phyloP scores from a whole-genome alignment of 1,140 invertebrate genomes.

The Drosophila biarmipes region DNA sequence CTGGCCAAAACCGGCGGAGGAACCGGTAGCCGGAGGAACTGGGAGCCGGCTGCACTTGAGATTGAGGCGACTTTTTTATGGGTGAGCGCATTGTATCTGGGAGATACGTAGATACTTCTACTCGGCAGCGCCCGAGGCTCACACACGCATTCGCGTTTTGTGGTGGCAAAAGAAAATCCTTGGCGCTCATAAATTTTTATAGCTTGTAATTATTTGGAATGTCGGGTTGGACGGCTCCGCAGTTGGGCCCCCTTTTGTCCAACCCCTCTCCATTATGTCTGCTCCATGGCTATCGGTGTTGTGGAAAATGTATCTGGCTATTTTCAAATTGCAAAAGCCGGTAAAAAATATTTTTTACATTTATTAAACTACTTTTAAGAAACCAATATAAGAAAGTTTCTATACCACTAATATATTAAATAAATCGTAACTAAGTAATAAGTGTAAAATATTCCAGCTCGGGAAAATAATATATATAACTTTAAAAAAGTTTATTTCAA shows the following conservation, averaged over 20 bases:
- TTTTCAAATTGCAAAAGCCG: background rate
- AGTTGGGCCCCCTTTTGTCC: background rate
- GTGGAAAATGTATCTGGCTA: background rate
- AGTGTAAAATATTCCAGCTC: too few relatives aligned
- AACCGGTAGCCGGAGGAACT: slow-evolving; percentile 52
- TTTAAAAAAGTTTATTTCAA: background rate
- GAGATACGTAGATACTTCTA: slow-evolving; percentile 15
- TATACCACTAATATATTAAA: too few relatives aligned
- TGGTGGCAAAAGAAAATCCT: slow-evolving; percentile 46
- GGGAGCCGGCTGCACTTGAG: slow-evolving; percentile 15
- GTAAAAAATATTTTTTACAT: too few relatives aligned
- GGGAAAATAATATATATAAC: too few relatives aligned
- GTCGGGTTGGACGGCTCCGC: slow-evolving; percentile 12
- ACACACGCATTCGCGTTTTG: slow-evolving; percentile 26
- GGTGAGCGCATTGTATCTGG: slow-evolving; percentile 39
- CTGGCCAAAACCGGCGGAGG: slow-evolving; percentile 2
- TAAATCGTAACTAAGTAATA: too few relatives aligned
- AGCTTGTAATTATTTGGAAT: slow-evolving; percentile 76
- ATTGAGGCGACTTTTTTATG: slow-evolving; percentile 48
- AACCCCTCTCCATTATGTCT: background rate
- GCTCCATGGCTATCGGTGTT: background rate
- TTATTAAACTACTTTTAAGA: too few relatives aligned
- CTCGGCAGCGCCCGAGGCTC: slow-evolving; percentile 8
- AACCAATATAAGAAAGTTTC: too few relatives aligned
- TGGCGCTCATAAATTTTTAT: slow-evolving; percentile 76